phyloP scores from a whole-genome alignment of 2,888 invertebrate species.

The Belgica antarctica region DNA sequence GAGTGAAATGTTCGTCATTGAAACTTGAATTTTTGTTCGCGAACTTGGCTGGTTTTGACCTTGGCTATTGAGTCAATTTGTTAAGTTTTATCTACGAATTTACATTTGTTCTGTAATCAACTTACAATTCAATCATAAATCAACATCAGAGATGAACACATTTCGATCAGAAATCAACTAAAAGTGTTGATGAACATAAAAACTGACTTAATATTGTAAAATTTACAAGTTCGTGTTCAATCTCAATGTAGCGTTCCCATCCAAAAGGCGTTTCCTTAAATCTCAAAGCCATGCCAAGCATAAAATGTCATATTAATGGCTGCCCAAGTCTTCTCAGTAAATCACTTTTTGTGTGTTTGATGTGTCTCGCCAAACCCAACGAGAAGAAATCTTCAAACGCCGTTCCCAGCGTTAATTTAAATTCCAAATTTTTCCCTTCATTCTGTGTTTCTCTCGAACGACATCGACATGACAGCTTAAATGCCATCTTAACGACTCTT shows the following conservation, averaged over 20 bases:
- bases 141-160: too few species aligned
- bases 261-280: neutral
- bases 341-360: conserved; percentile 28
- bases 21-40: too few species aligned
- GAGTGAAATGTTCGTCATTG: too few species aligned
- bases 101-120: too few species aligned
- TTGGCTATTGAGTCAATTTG: too few species aligned
- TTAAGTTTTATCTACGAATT: too few species aligned
- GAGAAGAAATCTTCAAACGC: neutral
- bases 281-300: conserved; percentile 14
- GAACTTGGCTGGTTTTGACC: too few species aligned
- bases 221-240: neutral
- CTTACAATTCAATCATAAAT: too few species aligned
- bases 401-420: conserved; percentile 34
- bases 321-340: conserved; percentile 15
- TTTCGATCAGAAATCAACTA: too few species aligned
- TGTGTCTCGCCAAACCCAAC: neutral
- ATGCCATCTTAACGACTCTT: conserved; percentile 41
- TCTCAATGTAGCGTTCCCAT: neutral
- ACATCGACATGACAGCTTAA: conserved; percentile 36
- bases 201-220: neutral
- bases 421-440: conserved; percentile 33
- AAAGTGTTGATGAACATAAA: neutral
- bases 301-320: conserved; percentile 43
- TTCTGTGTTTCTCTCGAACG: neutral